Evolutionary conservation across 2,797 vertebrate genomes (phyloP).

Genomic region (Trichosurus vulpecula): DNA sequence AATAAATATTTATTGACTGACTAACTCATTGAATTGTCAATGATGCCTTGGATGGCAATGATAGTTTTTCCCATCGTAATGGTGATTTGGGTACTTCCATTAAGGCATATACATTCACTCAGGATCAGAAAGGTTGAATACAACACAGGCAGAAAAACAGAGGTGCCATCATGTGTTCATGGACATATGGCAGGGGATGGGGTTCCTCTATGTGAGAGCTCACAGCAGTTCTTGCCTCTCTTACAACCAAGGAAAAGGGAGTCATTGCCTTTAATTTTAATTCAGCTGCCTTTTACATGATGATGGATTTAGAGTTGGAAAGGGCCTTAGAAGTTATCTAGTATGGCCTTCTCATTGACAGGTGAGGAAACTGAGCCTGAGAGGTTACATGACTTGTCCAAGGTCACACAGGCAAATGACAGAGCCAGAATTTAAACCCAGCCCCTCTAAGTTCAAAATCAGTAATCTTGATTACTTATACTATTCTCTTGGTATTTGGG

Average conservation of each 20-base stretch:
- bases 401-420: not conserved
- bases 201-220: not conserved
- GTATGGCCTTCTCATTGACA: not conserved
- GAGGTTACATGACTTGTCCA: not conserved
- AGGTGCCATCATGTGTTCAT: not conserved
- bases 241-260: not conserved
- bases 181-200: not conserved
- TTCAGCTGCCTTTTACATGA: not conserved
- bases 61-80: not conserved
- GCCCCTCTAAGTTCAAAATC: not conserved
- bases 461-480: not conserved
- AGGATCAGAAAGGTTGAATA: not conserved
- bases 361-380: not conserved
- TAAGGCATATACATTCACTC: not conserved
- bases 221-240: not conserved
- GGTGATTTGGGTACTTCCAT: not conserved
- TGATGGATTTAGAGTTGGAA: not conserved
- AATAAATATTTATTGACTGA: not conserved
- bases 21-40: not conserved
- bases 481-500: not conserved
- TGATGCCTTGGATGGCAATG: not conserved
- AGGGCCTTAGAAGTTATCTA: not conserved
- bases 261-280: not conserved
- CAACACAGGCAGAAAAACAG: not conserved
- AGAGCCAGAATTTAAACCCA: not conserved